phyloP scores from a whole-genome alignment of 2,113 vertebrate genomes.

The Nothoprocta perdicaria region DNA sequence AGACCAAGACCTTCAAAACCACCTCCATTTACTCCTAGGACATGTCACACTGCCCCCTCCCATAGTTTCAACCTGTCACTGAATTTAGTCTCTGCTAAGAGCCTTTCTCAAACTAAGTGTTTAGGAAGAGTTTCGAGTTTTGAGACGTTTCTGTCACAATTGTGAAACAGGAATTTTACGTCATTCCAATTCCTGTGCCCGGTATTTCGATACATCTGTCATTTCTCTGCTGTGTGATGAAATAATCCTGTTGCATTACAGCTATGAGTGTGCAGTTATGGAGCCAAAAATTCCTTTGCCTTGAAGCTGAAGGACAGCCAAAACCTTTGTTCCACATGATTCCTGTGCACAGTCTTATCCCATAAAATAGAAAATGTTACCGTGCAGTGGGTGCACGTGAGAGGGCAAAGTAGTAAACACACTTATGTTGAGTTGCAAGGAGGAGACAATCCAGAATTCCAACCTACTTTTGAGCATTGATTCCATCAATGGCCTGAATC shows the following conservation, averaged over 20 bases:
- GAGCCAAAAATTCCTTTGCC: not conserved
- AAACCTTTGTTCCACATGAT: not conserved
- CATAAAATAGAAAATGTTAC: not conserved
- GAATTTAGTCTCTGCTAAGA: not conserved
- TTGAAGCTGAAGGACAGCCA: not conserved
- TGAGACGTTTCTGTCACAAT: not conserved
- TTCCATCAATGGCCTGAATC: conserved; percentile 96
- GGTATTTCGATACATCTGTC: not conserved
- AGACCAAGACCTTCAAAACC: not conserved
- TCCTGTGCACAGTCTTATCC: not conserved
- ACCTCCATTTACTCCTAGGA: not conserved
- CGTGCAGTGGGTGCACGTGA: not conserved
- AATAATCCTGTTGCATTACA: not conserved
- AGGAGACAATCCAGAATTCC: not conserved
- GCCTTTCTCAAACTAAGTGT: not conserved
- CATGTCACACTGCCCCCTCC: not conserved
- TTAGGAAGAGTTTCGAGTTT: not conserved
- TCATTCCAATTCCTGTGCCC: not conserved
- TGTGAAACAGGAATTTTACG: not conserved
- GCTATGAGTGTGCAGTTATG: not conserved
- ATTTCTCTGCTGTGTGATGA: not conserved
- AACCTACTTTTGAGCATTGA: conserved; percentile 96
- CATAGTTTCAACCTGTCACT: not conserved
- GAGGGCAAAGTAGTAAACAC: not conserved
- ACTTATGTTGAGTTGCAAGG: not conserved